Percentiles rank a stretch among this genome's conserved stretches.
Evolutionary conservation across 2,797 vertebrate genomes (phyloP).

Genomic region (Sebastes paucispinis): DNA sequence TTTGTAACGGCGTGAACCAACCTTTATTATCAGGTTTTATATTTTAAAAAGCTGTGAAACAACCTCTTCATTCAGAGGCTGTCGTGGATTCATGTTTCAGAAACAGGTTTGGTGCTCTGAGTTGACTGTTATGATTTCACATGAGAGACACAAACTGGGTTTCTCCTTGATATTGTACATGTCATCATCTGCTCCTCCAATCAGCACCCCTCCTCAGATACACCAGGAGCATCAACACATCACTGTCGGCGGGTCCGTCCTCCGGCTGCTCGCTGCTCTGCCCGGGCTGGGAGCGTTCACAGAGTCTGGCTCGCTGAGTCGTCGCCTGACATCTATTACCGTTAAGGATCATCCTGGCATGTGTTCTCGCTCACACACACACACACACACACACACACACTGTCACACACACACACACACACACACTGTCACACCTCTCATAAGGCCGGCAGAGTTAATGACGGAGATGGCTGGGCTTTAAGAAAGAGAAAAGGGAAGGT

Average conservation of each 20-base stretch:
- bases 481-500: conserved; percentile 50
- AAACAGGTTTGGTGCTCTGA: background rate
- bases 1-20: too few relatives aligned
- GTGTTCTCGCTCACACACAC: conserved; percentile 24
- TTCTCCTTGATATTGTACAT: conserved; percentile 1
- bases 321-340: conserved; percentile 76
- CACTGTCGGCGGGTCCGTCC: conserved; percentile 5
- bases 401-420: background rate
- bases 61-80: too few relatives aligned
- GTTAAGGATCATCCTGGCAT: conserved; percentile 75
- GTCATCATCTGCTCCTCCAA: conserved; percentile 17
- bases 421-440: conserved; percentile 44
- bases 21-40: too few relatives aligned
- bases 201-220: conserved; percentile 22
- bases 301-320: conserved; percentile 60
- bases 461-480: conserved; percentile 66
- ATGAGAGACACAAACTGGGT: background rate
- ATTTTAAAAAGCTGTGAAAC: too few relatives aligned
- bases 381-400: background rate
- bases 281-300: conserved; percentile 63
- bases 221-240: conserved; percentile 11
- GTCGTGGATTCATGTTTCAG: background rate
- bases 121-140: background rate
- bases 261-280: conserved; percentile 42
- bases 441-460: conserved; percentile 73